Percentiles rank a stretch among this genome's conserved stretches.
phyloP scores from a whole-genome alignment of 2,888 invertebrate species.

The Neoitamus cyanurus region DNA sequence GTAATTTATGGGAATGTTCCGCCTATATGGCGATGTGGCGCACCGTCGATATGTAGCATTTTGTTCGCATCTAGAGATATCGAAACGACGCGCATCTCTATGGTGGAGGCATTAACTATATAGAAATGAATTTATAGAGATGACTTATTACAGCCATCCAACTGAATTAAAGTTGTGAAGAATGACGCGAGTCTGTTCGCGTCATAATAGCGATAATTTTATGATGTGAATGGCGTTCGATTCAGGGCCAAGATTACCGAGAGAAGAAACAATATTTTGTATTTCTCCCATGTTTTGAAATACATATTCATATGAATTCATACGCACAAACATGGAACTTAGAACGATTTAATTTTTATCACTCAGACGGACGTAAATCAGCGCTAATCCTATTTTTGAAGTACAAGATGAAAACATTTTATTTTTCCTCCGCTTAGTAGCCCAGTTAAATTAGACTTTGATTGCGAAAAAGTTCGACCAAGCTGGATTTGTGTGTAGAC shows the following conservation, averaged over 20 bases:
- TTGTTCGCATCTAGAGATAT: background rate
- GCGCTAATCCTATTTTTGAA: no score
- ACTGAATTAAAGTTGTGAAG: background rate
- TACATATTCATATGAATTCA: no score
- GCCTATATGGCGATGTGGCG: background rate
- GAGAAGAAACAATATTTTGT: background rate
- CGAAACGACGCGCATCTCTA: background rate
- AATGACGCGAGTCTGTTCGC: background rate
- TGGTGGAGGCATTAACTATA: background rate
- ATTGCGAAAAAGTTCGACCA: no score
- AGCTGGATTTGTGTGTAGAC: no score
- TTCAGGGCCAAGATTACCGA: background rate
- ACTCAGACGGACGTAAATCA: no score
- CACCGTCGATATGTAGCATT: background rate
- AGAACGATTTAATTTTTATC: no score
- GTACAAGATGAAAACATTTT: no score
- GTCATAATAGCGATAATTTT: background rate
- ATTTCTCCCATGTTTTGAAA: no score
- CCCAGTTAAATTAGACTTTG: no score
- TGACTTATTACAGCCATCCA: background rate
- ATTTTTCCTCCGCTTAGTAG: no score
- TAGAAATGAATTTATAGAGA: background rate
- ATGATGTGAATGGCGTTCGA: no score
- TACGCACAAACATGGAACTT: no score
- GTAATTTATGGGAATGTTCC: conserved; percentile 22